phyloP scores from a whole-genome alignment of 2,888 invertebrate genomes.

The Ennomos quercinarius region DNA sequence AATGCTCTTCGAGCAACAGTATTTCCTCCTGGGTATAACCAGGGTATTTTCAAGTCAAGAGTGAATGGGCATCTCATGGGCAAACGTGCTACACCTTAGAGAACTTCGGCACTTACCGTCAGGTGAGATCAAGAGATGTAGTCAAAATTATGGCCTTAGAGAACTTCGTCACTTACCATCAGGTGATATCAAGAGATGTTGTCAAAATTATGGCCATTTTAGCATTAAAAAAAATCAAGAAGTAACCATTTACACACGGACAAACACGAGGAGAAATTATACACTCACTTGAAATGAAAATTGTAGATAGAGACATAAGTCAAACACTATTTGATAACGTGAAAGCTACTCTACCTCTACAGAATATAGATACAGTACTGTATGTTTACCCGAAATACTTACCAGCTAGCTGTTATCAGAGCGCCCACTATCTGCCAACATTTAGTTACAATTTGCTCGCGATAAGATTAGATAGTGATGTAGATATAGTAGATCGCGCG shows the following conservation, averaged over 20 bases:
- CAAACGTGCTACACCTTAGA: too few species aligned
- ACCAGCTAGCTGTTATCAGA: conserved; percentile 28
- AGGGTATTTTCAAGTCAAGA: too few species aligned
- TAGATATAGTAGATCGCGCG: conserved; percentile 33
- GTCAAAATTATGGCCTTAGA: too few species aligned
- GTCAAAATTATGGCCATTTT: too few species aligned
- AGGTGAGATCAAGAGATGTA: too few species aligned
- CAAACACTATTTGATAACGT: conserved; percentile 11
- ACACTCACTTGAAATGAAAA: conserved; percentile 11
- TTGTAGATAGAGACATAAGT: conserved; percentile 7
- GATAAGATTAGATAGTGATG: conserved; percentile 41
- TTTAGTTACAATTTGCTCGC: conserved; percentile 36
- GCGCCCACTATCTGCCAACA: conserved; percentile 30
- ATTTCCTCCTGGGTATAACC: too few species aligned
- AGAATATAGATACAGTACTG: conserved; percentile 14
- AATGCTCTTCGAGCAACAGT: too few species aligned
- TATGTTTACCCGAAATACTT: conserved; percentile 24
- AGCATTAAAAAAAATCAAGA: too few species aligned
- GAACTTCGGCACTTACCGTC: too few species aligned
- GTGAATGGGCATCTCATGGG: too few species aligned
- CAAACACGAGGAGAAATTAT: not conserved
- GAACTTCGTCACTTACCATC: too few species aligned
- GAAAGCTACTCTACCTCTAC: conserved; percentile 11
- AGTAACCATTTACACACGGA: not conserved
- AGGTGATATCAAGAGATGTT: too few species aligned